phyloP scores from a whole-genome alignment of 2,797 vertebrate species.

The Lithobates sylvaticus region DNA sequence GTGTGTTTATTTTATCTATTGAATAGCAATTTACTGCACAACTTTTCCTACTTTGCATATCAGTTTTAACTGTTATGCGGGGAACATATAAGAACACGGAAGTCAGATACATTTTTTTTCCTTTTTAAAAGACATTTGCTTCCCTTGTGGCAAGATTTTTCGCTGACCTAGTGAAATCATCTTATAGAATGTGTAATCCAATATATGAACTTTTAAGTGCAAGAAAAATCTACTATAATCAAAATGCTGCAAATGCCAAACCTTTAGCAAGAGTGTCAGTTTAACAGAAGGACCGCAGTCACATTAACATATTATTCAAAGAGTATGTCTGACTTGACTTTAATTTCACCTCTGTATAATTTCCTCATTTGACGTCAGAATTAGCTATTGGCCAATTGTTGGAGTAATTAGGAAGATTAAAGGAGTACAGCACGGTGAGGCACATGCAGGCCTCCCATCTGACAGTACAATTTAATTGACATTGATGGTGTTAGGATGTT shows the following conservation, averaged over 20 bases:
- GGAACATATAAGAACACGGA: too few species aligned
- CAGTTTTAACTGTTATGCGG: too few species aligned
- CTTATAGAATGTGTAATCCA: neutral
- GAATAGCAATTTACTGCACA: too few species aligned
- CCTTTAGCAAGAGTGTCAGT: neutral
- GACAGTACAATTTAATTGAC: slow-evolving; percentile 79
- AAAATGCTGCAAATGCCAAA: neutral
- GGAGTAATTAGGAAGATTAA: slow-evolving; percentile 71
- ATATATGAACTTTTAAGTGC: neutral
- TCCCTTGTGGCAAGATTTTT: too few species aligned
- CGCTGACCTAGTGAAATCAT: neutral
- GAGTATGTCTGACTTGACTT: slow-evolving; percentile 3
- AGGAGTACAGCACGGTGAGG: slow-evolving; percentile 67
- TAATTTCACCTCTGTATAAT: slow-evolving; percentile 51
- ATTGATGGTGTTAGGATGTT: slow-evolving; percentile 80
- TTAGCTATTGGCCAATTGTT: slow-evolving; percentile 66
- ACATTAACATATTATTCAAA: slow-evolving; percentile 30
- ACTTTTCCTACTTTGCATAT: too few species aligned
- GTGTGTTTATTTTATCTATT: too few species aligned
- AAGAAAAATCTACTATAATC: neutral
- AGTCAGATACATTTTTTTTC: too few species aligned
- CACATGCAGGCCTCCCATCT: slow-evolving; percentile 71
- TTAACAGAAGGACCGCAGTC: slow-evolving; percentile 1
- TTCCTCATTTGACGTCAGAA: slow-evolving; percentile 66
- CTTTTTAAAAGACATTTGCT: too few species aligned